Evolutionary conservation across 1,140 invertebrate genomes (phyloP).

Genomic region (Saccostrea cuccullata): DNA sequence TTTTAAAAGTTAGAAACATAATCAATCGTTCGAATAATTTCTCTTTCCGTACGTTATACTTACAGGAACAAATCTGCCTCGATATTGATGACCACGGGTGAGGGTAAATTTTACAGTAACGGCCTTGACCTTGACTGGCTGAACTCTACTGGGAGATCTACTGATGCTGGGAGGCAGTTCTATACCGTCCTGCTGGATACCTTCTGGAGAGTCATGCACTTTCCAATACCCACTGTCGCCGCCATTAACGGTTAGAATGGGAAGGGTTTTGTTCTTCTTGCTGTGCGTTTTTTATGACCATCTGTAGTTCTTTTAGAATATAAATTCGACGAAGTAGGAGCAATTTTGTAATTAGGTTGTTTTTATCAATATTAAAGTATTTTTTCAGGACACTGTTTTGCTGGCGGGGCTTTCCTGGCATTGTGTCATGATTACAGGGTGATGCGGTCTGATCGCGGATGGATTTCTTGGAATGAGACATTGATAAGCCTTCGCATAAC

Average conservation of each 20-base stretch:
- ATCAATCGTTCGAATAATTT: too few species aligned
- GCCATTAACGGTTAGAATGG: conserved; percentile 64
- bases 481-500: conserved; percentile 25
- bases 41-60: not conserved
- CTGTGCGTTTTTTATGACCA: too few species aligned
- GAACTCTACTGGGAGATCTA: not conserved
- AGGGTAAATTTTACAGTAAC: conserved; percentile 67
- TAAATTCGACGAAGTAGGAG: too few species aligned
- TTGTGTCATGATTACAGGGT: conserved; percentile 62
- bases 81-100: conserved; percentile 62
- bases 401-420: conserved; percentile 62
- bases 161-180: not conserved
- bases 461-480: conserved; percentile 63
- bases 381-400: conserved; percentile 63
- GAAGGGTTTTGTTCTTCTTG: too few species aligned
- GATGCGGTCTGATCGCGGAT: conserved; percentile 64
- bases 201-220: conserved; percentile 58
- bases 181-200: not conserved
- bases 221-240: conserved; percentile 63
- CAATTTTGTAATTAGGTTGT: too few species aligned
- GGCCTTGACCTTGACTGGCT: conserved; percentile 63
- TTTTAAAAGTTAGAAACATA: too few species aligned
- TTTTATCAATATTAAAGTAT: too few species aligned
- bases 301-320: too few species aligned
- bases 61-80: conserved; percentile 56